Base-by-base conservation (phyloP, 2,113 vertebrate genomes). In the Elanus axillaris region DNA sequence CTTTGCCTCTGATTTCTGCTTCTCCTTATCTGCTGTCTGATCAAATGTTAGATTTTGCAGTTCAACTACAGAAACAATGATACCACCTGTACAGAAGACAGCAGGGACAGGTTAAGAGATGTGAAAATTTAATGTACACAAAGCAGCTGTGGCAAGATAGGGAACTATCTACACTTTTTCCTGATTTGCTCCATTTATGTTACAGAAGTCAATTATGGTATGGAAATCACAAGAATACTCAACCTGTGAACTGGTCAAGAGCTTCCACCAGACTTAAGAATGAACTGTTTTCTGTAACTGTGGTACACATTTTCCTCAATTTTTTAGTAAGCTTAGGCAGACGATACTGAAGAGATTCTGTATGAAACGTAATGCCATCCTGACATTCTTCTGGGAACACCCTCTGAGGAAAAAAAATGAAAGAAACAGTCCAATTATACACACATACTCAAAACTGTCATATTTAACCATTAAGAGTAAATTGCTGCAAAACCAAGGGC, bases 241-340 rank as follows among this genome's bases (percentile, higher is more conserved):
- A 94, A 99, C 99, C 98, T 55, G 98, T 99, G 92, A 99, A 99
- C 48, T 95, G 96, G 94, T 99, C 99, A 4, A 99, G 98, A 86
- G 98, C 96, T 94, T 99, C 99, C 50, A 99, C 97, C 29, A 99
- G 97, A 69, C 97, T 97, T 43, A 99, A 98, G 55, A 98, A 96
- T 5, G 96, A 85, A 80, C 97, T 98, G 32, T 98, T 98, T 97
- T 98, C 98, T 94, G 98, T 97, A 89, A 99, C 96, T 64, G 97
- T 90, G 84, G 97, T 69, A 71, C 99, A 99, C 91, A 99, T 96
- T 96, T 99, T 99, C 98, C 97, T 98, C 99, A 99, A 99, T 94
- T 98, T 99, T 88, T 98, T 98, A 7, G 97, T 96, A 85, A 99
- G 98, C 67, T 97, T 97, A 16, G 99, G 98, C 68, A 99, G 98